A percentile compares a stretch with the other conserved stretches of the same genome.
Evolutionary conservation across 2,888 invertebrate genomes (phyloP).

Genomic region (Abrostola tripartita): DNA sequence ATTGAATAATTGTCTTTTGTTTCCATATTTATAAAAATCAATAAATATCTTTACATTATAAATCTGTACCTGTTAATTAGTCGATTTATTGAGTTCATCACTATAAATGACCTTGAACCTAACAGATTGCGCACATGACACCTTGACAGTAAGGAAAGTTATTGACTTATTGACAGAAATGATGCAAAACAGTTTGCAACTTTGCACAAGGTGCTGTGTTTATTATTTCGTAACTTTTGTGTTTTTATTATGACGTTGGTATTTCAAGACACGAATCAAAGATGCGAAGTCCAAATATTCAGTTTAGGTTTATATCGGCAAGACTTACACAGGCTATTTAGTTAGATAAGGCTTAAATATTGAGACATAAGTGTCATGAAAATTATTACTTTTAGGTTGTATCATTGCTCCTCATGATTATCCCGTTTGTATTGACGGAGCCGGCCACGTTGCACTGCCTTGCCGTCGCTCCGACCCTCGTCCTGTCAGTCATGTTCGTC

Average conservation of each 20-base stretch:
- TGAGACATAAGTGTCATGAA: constrained; percentile 60
- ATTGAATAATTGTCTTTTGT: constrained; percentile 46
- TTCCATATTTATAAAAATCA: constrained; percentile 9
- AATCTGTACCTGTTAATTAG: neutral
- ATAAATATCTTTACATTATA: neutral
- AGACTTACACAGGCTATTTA: constrained; percentile 10
- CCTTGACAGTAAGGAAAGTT: neutral
- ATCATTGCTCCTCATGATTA: constrained; percentile 80
- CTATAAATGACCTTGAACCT: neutral
- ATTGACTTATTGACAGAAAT: neutral
- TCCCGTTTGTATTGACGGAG: constrained; percentile 74
- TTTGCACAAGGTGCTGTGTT: neutral
- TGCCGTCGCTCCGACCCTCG: constrained; percentile 77
- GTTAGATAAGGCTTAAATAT: constrained; percentile 32
- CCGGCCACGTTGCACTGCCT: constrained; percentile 75
- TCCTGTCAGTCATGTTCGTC: constrained; percentile 79
- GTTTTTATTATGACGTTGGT: neutral
- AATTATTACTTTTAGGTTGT: constrained; percentile 84
- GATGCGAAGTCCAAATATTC: neutral
- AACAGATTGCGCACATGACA: neutral
- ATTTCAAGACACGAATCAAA: neutral
- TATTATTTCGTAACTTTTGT: neutral
- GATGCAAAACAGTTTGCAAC: neutral
- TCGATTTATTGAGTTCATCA: neutral
- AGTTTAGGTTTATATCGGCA: neutral